These are phyloP conservation scores for Anastrepha obliqua DNA, from an alignment of 1,140 invertebrate genomes.

Conservation along the genomic window DNA sequence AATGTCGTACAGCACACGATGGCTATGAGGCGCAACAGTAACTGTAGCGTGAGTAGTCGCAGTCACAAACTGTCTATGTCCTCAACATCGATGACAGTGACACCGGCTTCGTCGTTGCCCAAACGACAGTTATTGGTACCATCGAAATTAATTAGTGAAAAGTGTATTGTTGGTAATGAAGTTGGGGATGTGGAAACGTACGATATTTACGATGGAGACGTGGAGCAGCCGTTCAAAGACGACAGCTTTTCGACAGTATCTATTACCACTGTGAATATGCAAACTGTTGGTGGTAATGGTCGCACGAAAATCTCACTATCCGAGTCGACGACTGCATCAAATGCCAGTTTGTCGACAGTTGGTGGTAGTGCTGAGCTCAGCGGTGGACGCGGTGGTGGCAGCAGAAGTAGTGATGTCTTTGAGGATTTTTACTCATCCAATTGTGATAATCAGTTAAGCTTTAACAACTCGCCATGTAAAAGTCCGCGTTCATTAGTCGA, in stretches of 20 bases:
- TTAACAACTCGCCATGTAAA: conserved; percentile 62
- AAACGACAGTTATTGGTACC: background rate
- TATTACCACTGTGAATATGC: background rate
- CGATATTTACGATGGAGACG: background rate
- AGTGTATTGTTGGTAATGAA: background rate
- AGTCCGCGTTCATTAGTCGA: conserved; percentile 60
- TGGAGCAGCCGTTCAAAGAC: background rate
- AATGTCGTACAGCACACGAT: conserved; percentile 60
- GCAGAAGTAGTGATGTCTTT: conserved; percentile 44
- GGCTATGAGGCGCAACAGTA: conserved; percentile 57
- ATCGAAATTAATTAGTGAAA: conserved; percentile 15
- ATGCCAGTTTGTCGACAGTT: conserved; percentile 57
- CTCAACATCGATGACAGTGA: conserved; percentile 38
- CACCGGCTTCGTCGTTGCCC: conserved; percentile 42
- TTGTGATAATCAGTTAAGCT: conserved; percentile 64
- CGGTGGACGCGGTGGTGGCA: background rate
- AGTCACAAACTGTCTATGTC: conserved; percentile 54
- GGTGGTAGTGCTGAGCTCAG: background rate
- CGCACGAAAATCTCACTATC: conserved; percentile 27
- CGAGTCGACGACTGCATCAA: conserved; percentile 54
- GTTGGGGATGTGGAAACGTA: background rate
- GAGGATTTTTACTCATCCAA: conserved; percentile 63
- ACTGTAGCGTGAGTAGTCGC: conserved; percentile 57
- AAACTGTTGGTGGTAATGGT: background rate
- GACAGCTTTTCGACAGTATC: background rate